Evolutionary conservation across 2,113 vertebrate genomes (phyloP), one percentile per base, ranked within the genome.

Genomic region (Thymallus thymallus): DNA sequence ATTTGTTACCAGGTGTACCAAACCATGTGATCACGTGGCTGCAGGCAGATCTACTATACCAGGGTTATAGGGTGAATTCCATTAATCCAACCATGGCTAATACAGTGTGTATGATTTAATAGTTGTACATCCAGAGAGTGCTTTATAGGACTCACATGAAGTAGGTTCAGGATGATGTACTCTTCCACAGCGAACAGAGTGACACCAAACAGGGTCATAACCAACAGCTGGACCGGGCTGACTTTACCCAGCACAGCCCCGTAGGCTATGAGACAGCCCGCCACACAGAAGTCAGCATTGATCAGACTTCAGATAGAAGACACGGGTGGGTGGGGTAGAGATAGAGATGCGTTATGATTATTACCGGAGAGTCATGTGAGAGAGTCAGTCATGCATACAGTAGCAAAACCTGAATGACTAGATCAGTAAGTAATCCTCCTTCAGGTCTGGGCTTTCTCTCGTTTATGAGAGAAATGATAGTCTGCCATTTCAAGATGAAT

Each of bases 241-340:
- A 95, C 94, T 89, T 98, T 99, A 29, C 98, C 98, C 69, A 99
- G 90, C 69, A 98, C 73, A 0, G 95, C 98, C 14, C 98, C 98
- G 1, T 96, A 99, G 69, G 97, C 95, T 30, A 99, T 96, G 35
- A 97, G 92, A 74, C 96, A 96, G 2, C 95, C 94, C 0, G 94
- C 98, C 87, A 96, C 96, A 1, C 96, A 98, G 93, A 98, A 99
- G 86, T 99, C 97, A 3, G 98, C 98, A 55, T 97, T 96, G 86
- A 99, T 99, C 78, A 99, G 82, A 87, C 98, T 99, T 84, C 6
- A 75, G 80, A 41, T 29, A 51, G 23, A 32, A 64, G 22, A 26
- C 3, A 73, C 14, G 6, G 35, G 7, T 29, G 16, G 24, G 1
- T 22, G 22, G 5, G 75, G 65, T 16, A 10, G 48, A 51, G 35